A percentile compares a stretch with the other conserved stretches of the same genome.
These are phyloP conservation scores for Malacosoma neustria DNA, from an alignment of 2,888 invertebrate species.

Conservation along the genomic window DNA sequence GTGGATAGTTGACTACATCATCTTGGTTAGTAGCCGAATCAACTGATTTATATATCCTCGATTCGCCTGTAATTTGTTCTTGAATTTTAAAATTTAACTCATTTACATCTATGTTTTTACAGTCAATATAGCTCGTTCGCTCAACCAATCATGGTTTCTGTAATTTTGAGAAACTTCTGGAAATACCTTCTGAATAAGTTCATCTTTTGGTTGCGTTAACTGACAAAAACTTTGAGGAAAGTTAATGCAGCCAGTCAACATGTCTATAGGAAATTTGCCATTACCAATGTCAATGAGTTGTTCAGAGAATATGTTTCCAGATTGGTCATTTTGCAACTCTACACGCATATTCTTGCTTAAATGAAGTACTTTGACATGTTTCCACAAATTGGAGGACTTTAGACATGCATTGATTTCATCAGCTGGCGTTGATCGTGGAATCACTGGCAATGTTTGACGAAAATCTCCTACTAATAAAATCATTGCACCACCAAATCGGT, in stretches of 20 bases:
- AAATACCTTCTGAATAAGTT: constrained; percentile 10
- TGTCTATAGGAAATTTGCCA: constrained; percentile 8
- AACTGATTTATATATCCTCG: constrained; percentile 24
- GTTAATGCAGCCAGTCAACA: constrained; percentile 10
- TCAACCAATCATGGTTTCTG: no score
- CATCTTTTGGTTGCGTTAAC: constrained; percentile 8
- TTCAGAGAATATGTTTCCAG: constrained; percentile 15
- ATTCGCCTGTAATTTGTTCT: constrained; percentile 17
- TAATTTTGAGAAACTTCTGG: constrained; percentile 12
- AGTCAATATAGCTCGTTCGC: constrained; percentile 14
- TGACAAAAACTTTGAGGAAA: constrained; percentile 12
- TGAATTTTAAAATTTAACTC: constrained; percentile 20
- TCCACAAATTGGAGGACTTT: constrained; percentile 9
- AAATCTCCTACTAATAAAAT: constrained; percentile 10
- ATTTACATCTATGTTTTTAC: constrained; percentile 11
- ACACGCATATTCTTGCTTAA: constrained; percentile 11
- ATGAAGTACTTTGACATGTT: constrained; percentile 12
- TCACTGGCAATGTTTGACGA: constrained; percentile 10
- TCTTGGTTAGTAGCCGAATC: constrained; percentile 20
- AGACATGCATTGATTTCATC: constrained; percentile 25
- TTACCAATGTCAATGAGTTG: constrained; percentile 11
- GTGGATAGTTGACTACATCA: no score
- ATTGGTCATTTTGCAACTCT: constrained; percentile 15
- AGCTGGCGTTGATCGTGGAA: constrained; percentile 20
- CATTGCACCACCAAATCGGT: constrained; percentile 8